Evolutionary conservation across 2,888 invertebrate genomes (phyloP).

Genomic region (Eucera pruinosa): DNA sequence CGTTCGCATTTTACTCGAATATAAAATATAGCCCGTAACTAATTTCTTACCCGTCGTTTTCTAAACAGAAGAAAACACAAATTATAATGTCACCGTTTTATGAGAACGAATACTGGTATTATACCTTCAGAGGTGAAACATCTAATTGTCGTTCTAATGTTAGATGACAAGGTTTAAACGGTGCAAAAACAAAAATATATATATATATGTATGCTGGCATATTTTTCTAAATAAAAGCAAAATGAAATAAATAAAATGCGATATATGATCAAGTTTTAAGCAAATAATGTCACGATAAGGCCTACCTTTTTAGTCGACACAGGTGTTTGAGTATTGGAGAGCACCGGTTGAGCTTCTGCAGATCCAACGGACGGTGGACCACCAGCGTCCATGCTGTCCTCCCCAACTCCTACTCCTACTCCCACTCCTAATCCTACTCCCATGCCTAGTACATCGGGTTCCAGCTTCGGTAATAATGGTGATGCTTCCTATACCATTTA

Average conservation of each 20-base stretch:
- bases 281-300: conserved; percentile 68
- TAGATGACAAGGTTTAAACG: conserved; percentile 70
- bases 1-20: conserved; percentile 98
- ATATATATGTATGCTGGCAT: conserved; percentile 82
- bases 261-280: conserved; percentile 68
- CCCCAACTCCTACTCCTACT: conserved; percentile 80
- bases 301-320: conserved; percentile 83
- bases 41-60: conserved; percentile 89
- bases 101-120: conserved; percentile 56
- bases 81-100: conserved; percentile 76
- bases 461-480: conserved; percentile 83
- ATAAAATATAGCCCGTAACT: conserved; percentile 98
- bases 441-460: conserved; percentile 82
- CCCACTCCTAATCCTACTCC: conserved; percentile 83
- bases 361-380: conserved; percentile 93
- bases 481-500: conserved; percentile 83
- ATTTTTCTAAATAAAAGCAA: conserved; percentile 77
- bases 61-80: conserved; percentile 83
- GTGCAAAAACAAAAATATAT: conserved; percentile 68
- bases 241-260: conserved; percentile 67
- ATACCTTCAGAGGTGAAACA: conserved; percentile 59
- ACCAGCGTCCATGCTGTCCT: conserved; percentile 85
- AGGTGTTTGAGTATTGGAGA: conserved; percentile 82
- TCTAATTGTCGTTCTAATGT: conserved; percentile 67
- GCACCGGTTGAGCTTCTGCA: conserved; percentile 83